Percentiles rank a stretch among this genome's conserved stretches.
Evolutionary conservation across 2,797 vertebrate genomes (phyloP).

Genomic region (Pyrocephalus nanus): DNA sequence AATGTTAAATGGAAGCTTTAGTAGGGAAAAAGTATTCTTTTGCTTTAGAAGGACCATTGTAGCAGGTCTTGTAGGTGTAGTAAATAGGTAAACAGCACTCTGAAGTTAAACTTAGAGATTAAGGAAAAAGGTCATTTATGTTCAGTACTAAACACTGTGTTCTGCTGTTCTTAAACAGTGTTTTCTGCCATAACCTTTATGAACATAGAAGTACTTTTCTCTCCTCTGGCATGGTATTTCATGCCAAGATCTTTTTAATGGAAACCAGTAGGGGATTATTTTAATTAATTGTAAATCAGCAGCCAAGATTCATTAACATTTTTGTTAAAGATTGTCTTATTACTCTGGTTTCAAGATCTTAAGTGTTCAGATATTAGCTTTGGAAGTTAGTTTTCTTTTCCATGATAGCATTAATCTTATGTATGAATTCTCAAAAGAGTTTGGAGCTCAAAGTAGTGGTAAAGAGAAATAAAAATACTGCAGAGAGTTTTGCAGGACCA

Average conservation of each 20-base stretch:
- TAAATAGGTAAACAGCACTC: background rate
- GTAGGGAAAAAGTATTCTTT: background rate
- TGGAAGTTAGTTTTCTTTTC: background rate
- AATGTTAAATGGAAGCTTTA: background rate
- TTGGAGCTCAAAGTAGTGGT: background rate
- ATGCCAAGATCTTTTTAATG: background rate
- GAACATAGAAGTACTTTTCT: background rate
- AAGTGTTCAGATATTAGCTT: background rate
- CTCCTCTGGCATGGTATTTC: background rate
- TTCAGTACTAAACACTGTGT: background rate
- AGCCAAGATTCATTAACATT: background rate
- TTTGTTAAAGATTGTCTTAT: background rate
- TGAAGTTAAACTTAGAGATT: background rate
- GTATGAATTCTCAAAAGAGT: background rate
- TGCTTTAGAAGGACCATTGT: background rate
- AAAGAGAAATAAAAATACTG: background rate
- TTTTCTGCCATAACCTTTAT: background rate
- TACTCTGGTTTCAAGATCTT: background rate
- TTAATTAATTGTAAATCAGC: constrained; percentile 20
- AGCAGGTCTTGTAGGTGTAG: background rate
- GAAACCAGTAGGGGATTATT: background rate
- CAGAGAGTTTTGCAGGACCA: background rate
- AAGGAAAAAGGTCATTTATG: background rate
- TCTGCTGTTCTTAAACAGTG: background rate
- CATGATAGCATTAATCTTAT: background rate